phyloP scores from a whole-genome alignment of 1,140 invertebrate genomes.

The Panagrolaimus sp. region DNA sequence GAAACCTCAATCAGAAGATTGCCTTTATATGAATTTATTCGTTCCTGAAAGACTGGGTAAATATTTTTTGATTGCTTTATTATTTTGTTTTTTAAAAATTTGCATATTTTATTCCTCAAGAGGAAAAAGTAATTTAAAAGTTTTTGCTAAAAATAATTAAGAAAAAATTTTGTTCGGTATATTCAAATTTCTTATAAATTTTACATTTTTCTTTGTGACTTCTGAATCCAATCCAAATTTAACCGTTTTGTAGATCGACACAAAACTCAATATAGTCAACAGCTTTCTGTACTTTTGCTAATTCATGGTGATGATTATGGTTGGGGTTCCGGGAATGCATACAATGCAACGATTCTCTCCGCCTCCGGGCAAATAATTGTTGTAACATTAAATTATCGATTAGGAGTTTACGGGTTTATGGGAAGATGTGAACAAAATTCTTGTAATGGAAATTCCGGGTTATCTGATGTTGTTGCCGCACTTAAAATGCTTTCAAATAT shows the following conservation, averaged over 20 bases:
- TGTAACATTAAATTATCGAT: slow-evolving; percentile 58
- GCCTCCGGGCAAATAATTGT: slow-evolving; percentile 56
- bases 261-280: not conserved
- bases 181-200: too few relatives aligned
- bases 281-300: slow-evolving; percentile 45
- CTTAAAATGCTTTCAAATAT: slow-evolving; percentile 61
- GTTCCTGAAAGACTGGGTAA: slow-evolving; percentile 66
- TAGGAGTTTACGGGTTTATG: slow-evolving; percentile 56
- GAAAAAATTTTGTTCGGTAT: too few relatives aligned
- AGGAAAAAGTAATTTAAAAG: too few relatives aligned
- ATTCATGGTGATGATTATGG: slow-evolving; percentile 58
- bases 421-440: slow-evolving; percentile 55
- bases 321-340: slow-evolving; percentile 55
- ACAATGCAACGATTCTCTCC: slow-evolving; percentile 54
- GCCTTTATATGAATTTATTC: slow-evolving; percentile 91
- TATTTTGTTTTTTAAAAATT: too few relatives aligned
- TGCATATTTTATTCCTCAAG: too few relatives aligned
- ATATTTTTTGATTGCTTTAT: too few relatives aligned
- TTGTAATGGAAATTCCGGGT: slow-evolving; percentile 54
- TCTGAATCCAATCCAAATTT: too few relatives aligned
- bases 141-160: too few relatives aligned
- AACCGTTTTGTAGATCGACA: not conserved
- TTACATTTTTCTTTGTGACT: too few relatives aligned
- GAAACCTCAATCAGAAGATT: slow-evolving; percentile 87
- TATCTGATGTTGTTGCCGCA: slow-evolving; percentile 57